Conservation (phyloP, 2,888 invertebrate species). For the Pasiphila rectangulata region DNA sequence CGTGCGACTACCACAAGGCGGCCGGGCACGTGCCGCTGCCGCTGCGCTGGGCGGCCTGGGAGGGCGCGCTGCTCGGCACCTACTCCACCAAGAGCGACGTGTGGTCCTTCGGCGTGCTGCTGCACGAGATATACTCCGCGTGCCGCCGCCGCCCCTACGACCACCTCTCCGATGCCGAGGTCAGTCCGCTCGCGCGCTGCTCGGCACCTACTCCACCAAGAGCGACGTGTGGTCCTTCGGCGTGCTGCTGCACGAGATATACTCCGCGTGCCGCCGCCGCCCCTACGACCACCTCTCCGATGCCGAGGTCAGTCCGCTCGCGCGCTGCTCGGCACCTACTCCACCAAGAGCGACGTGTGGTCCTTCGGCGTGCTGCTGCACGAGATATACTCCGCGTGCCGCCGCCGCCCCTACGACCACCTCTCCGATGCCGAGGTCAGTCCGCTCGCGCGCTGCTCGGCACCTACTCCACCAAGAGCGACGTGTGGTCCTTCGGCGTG, state of each 20-base stretch:
- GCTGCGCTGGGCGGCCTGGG: conserved; percentile 95
- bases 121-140: conserved; percentile 91
- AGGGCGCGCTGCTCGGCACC: conserved; percentile 88
- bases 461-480: conserved; percentile 93
- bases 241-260: conserved; percentile 92
- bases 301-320: conserved; percentile 80
- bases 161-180: conserved; percentile 86
- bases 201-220: conserved; percentile 92
- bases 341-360: conserved; percentile 95
- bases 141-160: conserved; percentile 90
- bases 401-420: conserved; percentile 88
- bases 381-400: conserved; percentile 90
- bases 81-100: conserved; percentile 95
- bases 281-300: conserved; percentile 90
- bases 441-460: conserved; percentile 77
- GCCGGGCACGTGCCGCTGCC: conserved; percentile 90
- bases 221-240: conserved; percentile 96
- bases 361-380: conserved; percentile 93
- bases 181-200: conserved; percentile 66
- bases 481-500: conserved; percentile 95
- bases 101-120: conserved; percentile 93
- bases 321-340: conserved; percentile 87
- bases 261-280: conserved; percentile 87
- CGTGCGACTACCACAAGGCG: conserved; percentile 89
- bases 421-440: conserved; percentile 87